Evolutionary conservation across 2,888 invertebrate species (phyloP).

Genomic region (Adineta ricciae): DNA sequence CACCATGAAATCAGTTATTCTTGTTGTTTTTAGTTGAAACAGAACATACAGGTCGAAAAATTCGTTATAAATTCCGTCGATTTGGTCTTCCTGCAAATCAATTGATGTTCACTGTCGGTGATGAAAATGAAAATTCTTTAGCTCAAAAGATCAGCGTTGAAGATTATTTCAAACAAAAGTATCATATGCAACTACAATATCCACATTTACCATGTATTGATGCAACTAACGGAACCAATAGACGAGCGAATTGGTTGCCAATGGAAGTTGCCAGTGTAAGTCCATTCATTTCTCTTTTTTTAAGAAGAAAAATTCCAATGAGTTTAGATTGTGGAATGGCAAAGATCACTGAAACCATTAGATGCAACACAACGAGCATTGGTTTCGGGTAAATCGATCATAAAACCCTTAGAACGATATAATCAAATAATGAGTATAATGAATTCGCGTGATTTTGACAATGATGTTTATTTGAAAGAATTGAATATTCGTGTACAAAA

Average conservation of each 20-base stretch:
- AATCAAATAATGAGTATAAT: not conserved
- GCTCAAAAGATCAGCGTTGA: not conserved
- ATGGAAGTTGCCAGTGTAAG: not conserved
- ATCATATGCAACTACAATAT: not conserved
- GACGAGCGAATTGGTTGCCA: not conserved
- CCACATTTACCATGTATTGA: not conserved
- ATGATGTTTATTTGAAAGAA: not conserved
- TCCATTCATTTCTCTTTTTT: no score
- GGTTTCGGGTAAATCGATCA: not conserved
- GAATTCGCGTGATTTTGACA: not conserved
- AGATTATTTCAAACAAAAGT: not conserved
- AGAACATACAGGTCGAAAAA: not conserved
- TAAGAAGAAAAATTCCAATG: not conserved
- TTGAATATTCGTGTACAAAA: not conserved
- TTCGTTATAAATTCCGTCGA: not conserved
- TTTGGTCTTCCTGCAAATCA: not conserved
- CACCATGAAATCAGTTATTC: not conserved
- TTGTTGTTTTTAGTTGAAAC: not conserved
- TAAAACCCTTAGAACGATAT: not conserved
- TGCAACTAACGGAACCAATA: not conserved
- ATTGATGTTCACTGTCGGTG: not conserved
- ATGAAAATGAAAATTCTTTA: not conserved
- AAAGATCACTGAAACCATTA: conserved; percentile 13
- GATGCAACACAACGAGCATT: not conserved
- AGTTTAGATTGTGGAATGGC: conserved; percentile 9